phyloP scores from a whole-genome alignment of 2,888 invertebrate genomes.

The Linyphia triangularis region DNA sequence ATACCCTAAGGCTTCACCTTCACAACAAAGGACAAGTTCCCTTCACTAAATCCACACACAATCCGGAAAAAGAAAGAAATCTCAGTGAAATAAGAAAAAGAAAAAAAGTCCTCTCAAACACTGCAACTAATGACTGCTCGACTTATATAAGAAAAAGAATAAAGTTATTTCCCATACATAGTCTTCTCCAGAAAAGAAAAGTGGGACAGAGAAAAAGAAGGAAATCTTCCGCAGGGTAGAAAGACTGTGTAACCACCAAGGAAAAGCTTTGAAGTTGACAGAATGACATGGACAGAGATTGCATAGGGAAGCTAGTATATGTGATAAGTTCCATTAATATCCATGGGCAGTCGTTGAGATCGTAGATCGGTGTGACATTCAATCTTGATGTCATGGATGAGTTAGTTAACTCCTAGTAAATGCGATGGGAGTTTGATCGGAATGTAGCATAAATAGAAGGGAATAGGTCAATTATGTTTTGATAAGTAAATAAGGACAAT shows the following conservation, averaged over 20 bases:
- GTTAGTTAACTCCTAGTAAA: neutral
- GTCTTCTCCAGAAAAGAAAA: neutral
- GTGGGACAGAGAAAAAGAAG: neutral
- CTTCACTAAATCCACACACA: neutral
- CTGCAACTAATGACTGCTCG: constrained; percentile 3
- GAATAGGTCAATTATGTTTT: no score
- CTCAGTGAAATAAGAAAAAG: neutral
- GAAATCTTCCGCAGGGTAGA: neutral
- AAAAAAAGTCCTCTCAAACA: neutral
- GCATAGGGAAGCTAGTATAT: constrained; percentile 12
- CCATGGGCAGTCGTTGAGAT: neutral
- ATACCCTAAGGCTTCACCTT: neutral
- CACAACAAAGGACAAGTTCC: neutral
- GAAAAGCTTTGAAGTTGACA: constrained; percentile 6
- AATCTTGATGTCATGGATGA: constrained; percentile 20
- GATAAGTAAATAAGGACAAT: no score
- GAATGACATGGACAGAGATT: constrained; percentile 16
- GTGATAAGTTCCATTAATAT: constrained; percentile 40
- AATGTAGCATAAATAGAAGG: no score
- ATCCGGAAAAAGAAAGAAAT: neutral
- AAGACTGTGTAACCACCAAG: constrained; percentile 6
- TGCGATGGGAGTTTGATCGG: no score
- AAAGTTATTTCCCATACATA: constrained; percentile 1
- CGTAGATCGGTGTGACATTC: constrained; percentile 39
- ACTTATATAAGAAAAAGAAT: constrained; percentile 14